Evolutionary conservation across 1,140 invertebrate species (phyloP), one percentile per base, ranked within the genome.

Genomic region (Drosophila subpulchrella): DNA sequence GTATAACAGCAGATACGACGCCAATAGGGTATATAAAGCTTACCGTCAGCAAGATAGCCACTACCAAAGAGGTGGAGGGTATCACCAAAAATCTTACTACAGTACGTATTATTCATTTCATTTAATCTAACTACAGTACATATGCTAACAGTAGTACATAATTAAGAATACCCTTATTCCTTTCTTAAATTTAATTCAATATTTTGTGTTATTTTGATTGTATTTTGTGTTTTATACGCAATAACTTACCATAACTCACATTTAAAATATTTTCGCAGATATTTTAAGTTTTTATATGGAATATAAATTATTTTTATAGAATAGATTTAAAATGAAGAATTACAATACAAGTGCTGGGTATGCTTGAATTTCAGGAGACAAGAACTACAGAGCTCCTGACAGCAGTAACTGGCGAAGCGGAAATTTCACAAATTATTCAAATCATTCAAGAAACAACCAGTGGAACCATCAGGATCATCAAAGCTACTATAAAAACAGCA

Each of bases 321-420:
- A 12, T 13, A 13, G 0, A n/a, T 12, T 39, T 2, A 5, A 39
- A 39, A 13, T 13, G 11, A 39, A 39, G 38, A 12, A 13, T 1
- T 39, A 39, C 44, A 13, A 48, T 12, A 12, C 1, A 30, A 44
- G 13, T 39, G 8, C 17, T 1, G 7, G 12, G 0, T n/a, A 39
- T 39, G 54, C 46, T 46, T 55, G 15, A 1, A 6, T 44, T 42
- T 15, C 34, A 70, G 66, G 24, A 41, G 38, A 50, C 32, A 30
- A 56, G 0, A 3, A 32, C 1, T 6, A 50, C 6, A 2, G 58
- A 2, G 8, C n/a, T 4, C 12, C 30, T 4, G 36, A 75, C 27
- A 46, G 55, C 6, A 20, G 20, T 12, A 24, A n/a, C 6, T 57
- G 55, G 39, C 51, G 56, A 6, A 6, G 3, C 11, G 17, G 11